Percentiles rank a stretch among this genome's conserved stretches.
These are phyloP conservation scores for Oncorhynchus masou DNA, from an alignment of 2,113 vertebrate species.

Conservation along the genomic window DNA sequence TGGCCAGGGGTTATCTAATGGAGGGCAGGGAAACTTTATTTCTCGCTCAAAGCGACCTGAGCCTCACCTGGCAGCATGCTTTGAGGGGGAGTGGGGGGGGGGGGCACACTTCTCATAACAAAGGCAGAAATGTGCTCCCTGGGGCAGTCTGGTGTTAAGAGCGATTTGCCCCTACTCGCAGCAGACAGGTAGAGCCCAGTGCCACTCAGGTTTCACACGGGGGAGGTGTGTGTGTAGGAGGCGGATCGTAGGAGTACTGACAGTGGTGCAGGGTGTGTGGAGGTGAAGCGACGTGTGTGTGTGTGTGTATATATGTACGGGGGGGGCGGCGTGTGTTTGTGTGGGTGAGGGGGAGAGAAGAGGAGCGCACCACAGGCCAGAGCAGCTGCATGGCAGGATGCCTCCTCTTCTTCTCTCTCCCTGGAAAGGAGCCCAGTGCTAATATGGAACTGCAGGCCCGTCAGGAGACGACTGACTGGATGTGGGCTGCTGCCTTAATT, in stretches of 20 bases:
- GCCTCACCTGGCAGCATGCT: conserved; percentile 50
- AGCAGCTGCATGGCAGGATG: conserved; percentile 42
- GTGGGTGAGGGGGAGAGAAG: conserved; percentile 31
- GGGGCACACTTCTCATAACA: conserved; percentile 62
- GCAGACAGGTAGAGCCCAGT: conserved; percentile 47
- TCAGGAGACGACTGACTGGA: conserved; percentile 25
- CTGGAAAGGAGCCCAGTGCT: conserved; percentile 23
- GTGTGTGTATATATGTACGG: neutral
- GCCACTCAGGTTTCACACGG: conserved; percentile 66
- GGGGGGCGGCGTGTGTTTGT: neutral
- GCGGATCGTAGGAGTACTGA: neutral
- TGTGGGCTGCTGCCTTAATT: conserved; percentile 15
- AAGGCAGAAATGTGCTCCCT: conserved; percentile 61
- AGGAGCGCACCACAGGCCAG: conserved; percentile 38
- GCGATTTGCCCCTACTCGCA: conserved; percentile 58
- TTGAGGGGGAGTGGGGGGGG: conserved; percentile 11
- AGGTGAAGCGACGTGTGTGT: neutral
- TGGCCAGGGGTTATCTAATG: conserved; percentile 44
- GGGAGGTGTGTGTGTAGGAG: conserved; percentile 39
- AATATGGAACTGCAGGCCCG: conserved; percentile 34
- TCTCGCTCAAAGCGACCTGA: conserved; percentile 17
- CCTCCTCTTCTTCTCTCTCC: neutral
- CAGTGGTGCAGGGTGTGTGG: neutral
- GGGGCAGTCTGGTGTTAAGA: conserved; percentile 60
- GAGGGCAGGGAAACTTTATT: no score